Evolutionary conservation across 2,888 invertebrate genomes (phyloP).

Genomic region (Aradus depressus): DNA sequence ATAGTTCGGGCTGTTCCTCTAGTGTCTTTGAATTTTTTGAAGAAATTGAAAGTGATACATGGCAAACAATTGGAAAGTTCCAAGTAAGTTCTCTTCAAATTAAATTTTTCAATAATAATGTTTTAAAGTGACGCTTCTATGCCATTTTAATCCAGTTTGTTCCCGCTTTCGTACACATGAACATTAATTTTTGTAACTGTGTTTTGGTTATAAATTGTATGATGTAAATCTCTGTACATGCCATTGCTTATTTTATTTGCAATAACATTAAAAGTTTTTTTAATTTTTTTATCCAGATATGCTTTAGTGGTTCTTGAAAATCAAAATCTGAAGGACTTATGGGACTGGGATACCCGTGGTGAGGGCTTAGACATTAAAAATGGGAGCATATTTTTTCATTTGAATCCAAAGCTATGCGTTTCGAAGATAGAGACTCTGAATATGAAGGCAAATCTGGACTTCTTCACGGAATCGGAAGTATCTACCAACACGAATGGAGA

Average conservation of each 20-base stretch:
- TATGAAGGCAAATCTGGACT: conserved; percentile 44
- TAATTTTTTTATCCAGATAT: conserved; percentile 39
- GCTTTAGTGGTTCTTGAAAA: conserved; percentile 63
- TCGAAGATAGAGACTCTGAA: conserved; percentile 58
- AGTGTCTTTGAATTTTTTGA: conserved; percentile 75
- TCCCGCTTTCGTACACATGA: too few species aligned
- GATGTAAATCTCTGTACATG: too few species aligned
- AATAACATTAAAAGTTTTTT: background rate
- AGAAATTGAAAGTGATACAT: conserved; percentile 54
- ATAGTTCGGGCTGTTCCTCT: conserved; percentile 75
- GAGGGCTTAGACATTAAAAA: conserved; percentile 46
- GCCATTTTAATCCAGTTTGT: too few species aligned
- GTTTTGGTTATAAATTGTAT: too few species aligned
- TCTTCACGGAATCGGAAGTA: conserved; percentile 64
- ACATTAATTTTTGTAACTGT: too few species aligned
- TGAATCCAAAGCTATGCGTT: conserved; percentile 81
- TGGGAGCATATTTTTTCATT: conserved; percentile 76
- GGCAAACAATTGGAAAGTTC: conserved; percentile 45
- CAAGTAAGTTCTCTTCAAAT: conserved; percentile 36
- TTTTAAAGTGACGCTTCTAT: too few species aligned
- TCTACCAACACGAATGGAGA: conserved; percentile 80
- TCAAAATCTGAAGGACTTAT: conserved; percentile 57
- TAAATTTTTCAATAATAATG: too few species aligned
- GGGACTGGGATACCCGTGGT: conserved; percentile 46
- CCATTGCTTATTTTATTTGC: too few species aligned